These are phyloP conservation scores for Recurvirostra avosetta DNA, from an alignment of 2,113 vertebrate genomes.

Conservation along the genomic window DNA sequence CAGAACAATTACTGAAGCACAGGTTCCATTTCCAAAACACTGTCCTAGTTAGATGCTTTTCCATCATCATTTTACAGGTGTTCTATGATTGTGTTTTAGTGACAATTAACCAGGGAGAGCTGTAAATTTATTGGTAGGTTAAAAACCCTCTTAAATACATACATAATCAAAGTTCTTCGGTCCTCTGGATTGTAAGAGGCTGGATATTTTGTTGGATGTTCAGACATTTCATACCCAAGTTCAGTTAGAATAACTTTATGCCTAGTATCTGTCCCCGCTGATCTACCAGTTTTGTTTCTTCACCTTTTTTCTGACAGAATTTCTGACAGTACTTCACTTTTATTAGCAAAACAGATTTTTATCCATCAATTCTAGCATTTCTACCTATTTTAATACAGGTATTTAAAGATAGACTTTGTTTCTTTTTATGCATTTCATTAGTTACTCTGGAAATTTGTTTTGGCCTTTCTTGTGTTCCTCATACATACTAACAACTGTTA, in stretches of 20 bases:
- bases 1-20: not conserved
- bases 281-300: not conserved
- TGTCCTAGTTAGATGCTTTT: not conserved
- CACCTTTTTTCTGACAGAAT: not conserved
- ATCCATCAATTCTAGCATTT: not conserved
- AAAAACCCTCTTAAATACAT: not conserved
- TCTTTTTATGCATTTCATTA: not conserved
- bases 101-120: not conserved
- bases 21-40: not conserved
- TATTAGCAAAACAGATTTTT: not conserved
- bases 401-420: not conserved
- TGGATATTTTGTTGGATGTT: not conserved
- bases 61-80: not conserved
- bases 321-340: not conserved
- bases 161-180: not conserved
- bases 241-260: not conserved
- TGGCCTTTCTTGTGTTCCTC: not conserved
- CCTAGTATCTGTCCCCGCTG: fast-evolving
- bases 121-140: not conserved
- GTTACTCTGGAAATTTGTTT: not conserved
- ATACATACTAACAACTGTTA: not conserved
- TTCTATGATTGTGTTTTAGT: not conserved
- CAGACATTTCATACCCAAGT: not conserved
- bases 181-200: not conserved
- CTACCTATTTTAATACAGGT: not conserved